These are phyloP conservation scores for Agonum fuliginosum DNA, from an alignment of 2,888 invertebrate genomes.

Conservation along the genomic window DNA sequence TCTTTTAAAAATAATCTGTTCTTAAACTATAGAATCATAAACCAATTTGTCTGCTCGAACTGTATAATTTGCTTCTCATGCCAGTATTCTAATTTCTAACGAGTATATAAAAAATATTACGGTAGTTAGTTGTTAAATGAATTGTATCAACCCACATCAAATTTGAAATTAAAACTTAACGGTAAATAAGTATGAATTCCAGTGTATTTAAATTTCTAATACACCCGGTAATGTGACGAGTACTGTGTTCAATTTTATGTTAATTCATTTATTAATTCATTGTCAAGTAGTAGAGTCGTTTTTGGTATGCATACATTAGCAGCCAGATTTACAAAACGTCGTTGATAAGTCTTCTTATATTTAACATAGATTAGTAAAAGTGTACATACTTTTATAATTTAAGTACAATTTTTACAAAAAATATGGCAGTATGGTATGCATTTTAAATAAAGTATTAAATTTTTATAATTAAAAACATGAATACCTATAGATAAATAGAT, in stretches of 20 bases:
- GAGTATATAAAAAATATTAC: slow-evolving; percentile 8
- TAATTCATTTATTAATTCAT: slow-evolving; percentile 15
- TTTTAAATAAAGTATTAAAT: too few relatives aligned
- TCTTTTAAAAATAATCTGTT: too few relatives aligned
- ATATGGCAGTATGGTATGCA: too few relatives aligned
- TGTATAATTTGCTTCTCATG: not conserved
- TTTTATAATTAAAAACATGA: too few relatives aligned
- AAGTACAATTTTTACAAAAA: too few relatives aligned
- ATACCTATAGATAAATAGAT: too few relatives aligned
- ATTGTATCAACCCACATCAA: slow-evolving; percentile 31
- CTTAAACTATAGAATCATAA: not conserved
- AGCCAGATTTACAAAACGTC: too few relatives aligned
- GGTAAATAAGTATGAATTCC: slow-evolving; percentile 21
- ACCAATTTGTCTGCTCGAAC: not conserved
- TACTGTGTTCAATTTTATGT: not conserved
- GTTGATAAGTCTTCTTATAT: too few relatives aligned
- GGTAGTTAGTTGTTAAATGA: slow-evolving; percentile 30
- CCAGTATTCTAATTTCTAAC: not conserved
- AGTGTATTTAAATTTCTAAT: slow-evolving; percentile 24
- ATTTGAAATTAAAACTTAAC: slow-evolving; percentile 24
- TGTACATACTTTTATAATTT: too few relatives aligned
- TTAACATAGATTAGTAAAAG: too few relatives aligned
- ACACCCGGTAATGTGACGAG: slow-evolving; percentile 10
- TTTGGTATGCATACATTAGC: too few relatives aligned
- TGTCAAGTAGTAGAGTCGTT: too few relatives aligned